Evolutionary conservation across 2,797 vertebrate species (phyloP).

Genomic region (Gallinago stenura): DNA sequence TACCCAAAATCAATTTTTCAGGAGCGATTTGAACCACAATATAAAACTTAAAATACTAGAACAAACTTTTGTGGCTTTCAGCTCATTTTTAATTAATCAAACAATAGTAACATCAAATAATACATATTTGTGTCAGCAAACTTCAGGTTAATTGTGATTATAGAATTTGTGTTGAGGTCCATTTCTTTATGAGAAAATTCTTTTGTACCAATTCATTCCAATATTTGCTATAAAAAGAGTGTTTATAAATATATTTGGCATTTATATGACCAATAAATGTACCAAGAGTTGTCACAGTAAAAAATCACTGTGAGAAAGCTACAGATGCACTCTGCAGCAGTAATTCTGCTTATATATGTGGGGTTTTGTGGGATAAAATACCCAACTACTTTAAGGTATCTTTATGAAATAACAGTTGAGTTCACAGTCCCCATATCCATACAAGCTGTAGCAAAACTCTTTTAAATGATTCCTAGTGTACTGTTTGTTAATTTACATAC

Average conservation of each 20-base stretch:
- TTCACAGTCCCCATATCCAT: background rate
- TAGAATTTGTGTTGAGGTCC: background rate
- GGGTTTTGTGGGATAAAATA: background rate
- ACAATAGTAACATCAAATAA: background rate
- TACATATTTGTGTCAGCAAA: background rate
- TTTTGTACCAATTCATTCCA: background rate
- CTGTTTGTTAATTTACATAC: background rate
- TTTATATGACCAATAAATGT: background rate
- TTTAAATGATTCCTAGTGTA: background rate
- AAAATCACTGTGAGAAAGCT: background rate
- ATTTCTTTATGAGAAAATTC: background rate
- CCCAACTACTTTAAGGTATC: accelerated
- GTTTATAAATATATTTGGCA: background rate
- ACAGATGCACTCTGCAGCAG: background rate
- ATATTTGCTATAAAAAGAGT: background rate
- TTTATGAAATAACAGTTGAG: background rate
- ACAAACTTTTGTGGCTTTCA: background rate
- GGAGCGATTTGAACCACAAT: background rate
- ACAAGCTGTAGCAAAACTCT: background rate
- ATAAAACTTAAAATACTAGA: background rate
- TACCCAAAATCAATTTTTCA: background rate
- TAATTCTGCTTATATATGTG: background rate
- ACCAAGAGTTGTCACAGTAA: background rate
- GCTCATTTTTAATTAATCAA: background rate
- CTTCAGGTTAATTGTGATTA: background rate